phyloP scores from a whole-genome alignment of 2,113 vertebrate genomes.

The Mustelus asterias region DNA sequence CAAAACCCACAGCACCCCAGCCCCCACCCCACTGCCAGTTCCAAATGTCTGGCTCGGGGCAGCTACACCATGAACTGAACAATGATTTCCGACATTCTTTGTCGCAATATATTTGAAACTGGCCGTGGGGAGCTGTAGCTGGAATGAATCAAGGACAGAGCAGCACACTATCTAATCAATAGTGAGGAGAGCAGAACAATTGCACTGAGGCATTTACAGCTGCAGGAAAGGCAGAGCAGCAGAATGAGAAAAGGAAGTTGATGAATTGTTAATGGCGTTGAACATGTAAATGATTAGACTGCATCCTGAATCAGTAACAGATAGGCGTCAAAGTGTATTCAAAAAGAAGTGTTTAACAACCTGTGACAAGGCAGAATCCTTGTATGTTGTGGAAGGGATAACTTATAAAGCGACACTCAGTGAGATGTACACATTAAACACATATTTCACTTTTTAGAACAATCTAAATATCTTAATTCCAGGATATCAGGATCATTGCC shows the following conservation, averaged over 20 bases:
- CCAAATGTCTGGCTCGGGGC: neutral
- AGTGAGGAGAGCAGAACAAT: neutral
- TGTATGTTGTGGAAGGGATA: neutral
- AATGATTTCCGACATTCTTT: neutral
- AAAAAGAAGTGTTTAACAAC: neutral
- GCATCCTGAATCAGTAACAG: neutral
- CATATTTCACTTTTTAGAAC: neutral
- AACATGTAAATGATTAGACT: neutral
- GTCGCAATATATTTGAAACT: neutral
- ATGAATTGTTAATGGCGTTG: neutral
- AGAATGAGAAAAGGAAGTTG: neutral
- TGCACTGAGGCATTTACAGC: neutral
- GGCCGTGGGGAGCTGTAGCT: neutral
- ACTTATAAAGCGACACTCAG: neutral
- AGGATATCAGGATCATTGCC: neutral
- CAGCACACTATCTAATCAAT: neutral
- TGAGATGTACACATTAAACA: neutral
- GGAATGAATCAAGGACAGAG: neutral
- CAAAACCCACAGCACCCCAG: neutral
- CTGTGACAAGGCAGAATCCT: constrained; percentile 23
- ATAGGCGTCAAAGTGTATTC: neutral
- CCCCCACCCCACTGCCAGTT: neutral
- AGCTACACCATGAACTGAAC: too few relatives aligned
- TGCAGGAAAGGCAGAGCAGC: neutral
- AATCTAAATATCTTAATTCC: neutral